phyloP scores from a whole-genome alignment of 2,113 vertebrate genomes.

The Brachionichthys hirsutus region DNA sequence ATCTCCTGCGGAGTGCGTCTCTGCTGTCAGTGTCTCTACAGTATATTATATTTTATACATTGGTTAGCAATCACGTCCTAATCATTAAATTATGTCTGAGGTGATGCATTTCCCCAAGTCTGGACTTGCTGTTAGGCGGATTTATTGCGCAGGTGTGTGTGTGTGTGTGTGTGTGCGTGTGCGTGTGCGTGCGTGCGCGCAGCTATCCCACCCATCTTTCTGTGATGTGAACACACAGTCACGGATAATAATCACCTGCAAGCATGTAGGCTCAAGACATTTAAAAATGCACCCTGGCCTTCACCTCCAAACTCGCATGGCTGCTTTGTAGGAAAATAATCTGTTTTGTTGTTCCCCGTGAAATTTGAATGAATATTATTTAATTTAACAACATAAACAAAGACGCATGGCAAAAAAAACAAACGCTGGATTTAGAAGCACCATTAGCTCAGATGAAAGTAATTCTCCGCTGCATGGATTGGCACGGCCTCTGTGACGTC shows the following conservation, averaged over 20 bases:
- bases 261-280: not conserved
- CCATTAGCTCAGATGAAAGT: too few species aligned
- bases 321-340: too few species aligned
- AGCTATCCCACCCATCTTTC: constrained; percentile 21
- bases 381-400: too few species aligned
- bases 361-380: too few species aligned
- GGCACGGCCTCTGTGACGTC: too few species aligned
- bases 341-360: too few species aligned
- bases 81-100: constrained; percentile 46
- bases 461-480: too few species aligned
- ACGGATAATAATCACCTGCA: constrained; percentile 26
- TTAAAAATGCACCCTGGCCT: too few species aligned
- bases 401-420: too few species aligned
- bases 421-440: too few species aligned
- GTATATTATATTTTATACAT: constrained; percentile 13
- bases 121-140: constrained; percentile 64
- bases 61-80: constrained; percentile 6
- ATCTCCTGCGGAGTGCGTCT: not conserved
- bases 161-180: constrained; percentile 11
- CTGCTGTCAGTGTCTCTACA: not conserved
- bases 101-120: constrained; percentile 63
- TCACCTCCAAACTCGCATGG: too few species aligned
- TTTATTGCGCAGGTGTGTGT: constrained; percentile 57
- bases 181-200: not conserved
- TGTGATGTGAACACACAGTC: constrained; percentile 13